Base-by-base conservation (phyloP, 2,888 invertebrate genomes). In the Caradrina clavipalpis region DNA sequence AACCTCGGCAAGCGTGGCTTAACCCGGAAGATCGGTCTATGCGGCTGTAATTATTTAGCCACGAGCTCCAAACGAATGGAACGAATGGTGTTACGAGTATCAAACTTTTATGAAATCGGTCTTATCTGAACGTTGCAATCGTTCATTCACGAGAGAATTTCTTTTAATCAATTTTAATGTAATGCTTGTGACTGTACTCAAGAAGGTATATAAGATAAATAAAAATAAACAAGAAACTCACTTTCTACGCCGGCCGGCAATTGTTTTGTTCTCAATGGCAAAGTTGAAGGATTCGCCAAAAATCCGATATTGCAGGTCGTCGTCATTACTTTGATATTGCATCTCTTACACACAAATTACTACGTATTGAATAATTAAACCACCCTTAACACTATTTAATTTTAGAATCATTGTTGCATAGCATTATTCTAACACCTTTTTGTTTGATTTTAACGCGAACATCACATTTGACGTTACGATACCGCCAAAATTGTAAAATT, bases 261-360 rank as follows among this genome's bases (percentile, higher is more conserved):
- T 85, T 21, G 87, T 83, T 75, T 86, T 90, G 76, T 87, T 91
- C 72, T 92, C 94, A 75, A 87, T 81, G 60, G 91, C 88, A 81
- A 95, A 91, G 82, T 93, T 93, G 92, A 93, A 96, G 91, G 95
- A 94, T 86, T 95, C 95, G 82, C 95, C 96, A 92, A 96, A 96
- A 92, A 96, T 96, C 95, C 94, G 94, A 92, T 95, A 95, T 90
- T 96, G 95, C 83, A 96, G 92, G 82, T 95, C 95, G 87, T 95
- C 96, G 78, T 95, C 95, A 92, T 94, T 95, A 87, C 91, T 94
- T 94, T 91, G 94, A 94, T 90, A 95, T 96, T 96, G 96, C 96
- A 96, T 96, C 89, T 91, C 95, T 95, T 92, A 92, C 86, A 90
- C 94, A 93, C 92, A 91, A 91, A 88, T 90, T 89, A 83, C 85